Evolutionary conservation across 2,888 invertebrate species (phyloP).

Genomic region (Mycalesis mineus): DNA sequence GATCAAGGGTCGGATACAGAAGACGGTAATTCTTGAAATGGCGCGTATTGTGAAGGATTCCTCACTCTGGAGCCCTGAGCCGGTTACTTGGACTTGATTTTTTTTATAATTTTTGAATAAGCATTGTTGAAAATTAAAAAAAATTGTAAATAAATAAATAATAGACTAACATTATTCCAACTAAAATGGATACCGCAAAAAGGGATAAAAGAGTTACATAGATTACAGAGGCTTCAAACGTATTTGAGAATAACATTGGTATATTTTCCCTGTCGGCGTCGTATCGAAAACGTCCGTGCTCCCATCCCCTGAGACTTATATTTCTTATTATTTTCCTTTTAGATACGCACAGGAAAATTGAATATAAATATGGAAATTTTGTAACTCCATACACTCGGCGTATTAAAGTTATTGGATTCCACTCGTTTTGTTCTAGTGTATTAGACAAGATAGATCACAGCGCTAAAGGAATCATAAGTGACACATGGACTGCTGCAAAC

Average conservation of each 20-base stretch:
- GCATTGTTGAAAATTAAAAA: no score
- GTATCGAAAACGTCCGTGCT: conserved; percentile 1
- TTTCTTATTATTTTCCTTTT: conserved; percentile 5
- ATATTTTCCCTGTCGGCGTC: not conserved
- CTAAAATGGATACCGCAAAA: not conserved
- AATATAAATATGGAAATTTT: conserved; percentile 11
- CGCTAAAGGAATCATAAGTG: no score
- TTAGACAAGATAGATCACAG: not conserved
- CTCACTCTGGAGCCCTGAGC: no score
- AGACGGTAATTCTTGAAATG: no score
- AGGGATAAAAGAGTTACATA: not conserved
- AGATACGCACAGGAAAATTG: conserved; percentile 6
- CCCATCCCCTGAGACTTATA: not conserved
- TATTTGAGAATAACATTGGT: conserved; percentile 3
- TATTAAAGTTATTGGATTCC: not conserved
- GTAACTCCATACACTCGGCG: not conserved
- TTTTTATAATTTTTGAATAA: no score
- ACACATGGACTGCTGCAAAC: no score
- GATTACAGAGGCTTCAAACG: not conserved
- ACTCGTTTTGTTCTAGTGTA: not conserved
- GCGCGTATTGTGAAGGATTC: no score
- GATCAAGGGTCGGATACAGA: no score
- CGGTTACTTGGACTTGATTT: no score
- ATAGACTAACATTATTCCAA: no score
- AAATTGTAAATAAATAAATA: no score